Base-by-base conservation (phyloP, 1,140 invertebrate genomes). In the Micrasema minimum region DNA sequence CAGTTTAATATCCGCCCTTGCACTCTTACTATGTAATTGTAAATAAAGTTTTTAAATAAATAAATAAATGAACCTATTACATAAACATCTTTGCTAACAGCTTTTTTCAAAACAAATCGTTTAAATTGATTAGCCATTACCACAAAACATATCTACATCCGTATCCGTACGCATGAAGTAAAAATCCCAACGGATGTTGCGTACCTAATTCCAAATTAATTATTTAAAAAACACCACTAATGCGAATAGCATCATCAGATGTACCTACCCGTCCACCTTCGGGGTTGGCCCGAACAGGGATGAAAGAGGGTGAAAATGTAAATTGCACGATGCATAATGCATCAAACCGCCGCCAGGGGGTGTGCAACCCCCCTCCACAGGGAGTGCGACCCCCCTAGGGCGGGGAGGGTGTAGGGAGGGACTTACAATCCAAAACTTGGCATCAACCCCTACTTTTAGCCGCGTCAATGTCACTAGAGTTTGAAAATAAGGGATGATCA, bases 261-360 rank as follows among this genome's bases (percentile, higher is more conserved):
- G 57, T 66, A 70, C 59, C 57, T 69, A 35, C 16, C 48, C 20
- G 55, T 26, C 31, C 16, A 14, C 18, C 37, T 23, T 16, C 31
- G 37, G 41, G 61, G 66, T 12, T 62, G 46, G 45, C 20, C 10
- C 31, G 11, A 14, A 46, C 18, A 57, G 14, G 61, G 31, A 31
- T 12, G 43, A 45, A 20, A 45, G 48, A 66, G 72, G 72, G 48
- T 41, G 69, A 66, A 75, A 75, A 75, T 75, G 73, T 70, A 75
- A 75, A 75, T 75, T 75, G 73, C 70, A 66, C 65, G 71, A 75
- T 75, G 73, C 73, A 75, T 75, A 69, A 75, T 75, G 73, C 73
- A 75, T 75, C 72, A 75, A 75, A 74, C 72, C 72, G 55, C 72
- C 31, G 59, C 57, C 45, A 37, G 57, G 37, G 18, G 57, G 57